Conservation (phyloP, 2,113 vertebrate species). For the Oryctolagus cuniculus region mOryCun1.1 NC_091435.1:155944001-155944500, state of each 20-base stretch:
- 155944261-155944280: background rate
- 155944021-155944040: background rate
- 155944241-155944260: background rate
- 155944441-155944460: background rate
- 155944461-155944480: background rate
- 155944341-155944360: background rate
- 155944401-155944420: background rate
- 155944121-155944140: background rate
- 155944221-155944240: background rate
- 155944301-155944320: background rate
- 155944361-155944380: background rate
- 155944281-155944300: too few relatives aligned
- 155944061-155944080: background rate
- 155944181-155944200: background rate
- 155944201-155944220: background rate
- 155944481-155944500: background rate
- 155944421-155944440: background rate
- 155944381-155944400: background rate
- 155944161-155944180: background rate
- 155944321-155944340: background rate
- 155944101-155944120: background rate
- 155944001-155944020: background rate
- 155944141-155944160: background rate
- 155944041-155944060: background rate
- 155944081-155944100: background rate